These are phyloP conservation scores for Bombus sylvicola DNA, from an alignment of 1,140 invertebrate genomes.

Conservation along the genomic window DNA sequence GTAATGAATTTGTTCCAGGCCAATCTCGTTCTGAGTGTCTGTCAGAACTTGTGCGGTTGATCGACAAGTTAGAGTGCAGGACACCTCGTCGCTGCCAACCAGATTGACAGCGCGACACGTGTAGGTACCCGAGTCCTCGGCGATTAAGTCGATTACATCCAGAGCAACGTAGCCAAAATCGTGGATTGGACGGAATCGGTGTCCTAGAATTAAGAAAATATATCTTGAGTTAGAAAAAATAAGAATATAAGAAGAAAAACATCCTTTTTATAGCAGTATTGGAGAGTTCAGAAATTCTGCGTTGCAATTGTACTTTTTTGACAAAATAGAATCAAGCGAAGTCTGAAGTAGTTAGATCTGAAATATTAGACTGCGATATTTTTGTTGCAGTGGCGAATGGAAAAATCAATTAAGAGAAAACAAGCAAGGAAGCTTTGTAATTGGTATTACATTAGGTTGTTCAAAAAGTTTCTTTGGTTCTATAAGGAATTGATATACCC, in stretches of 20 bases:
- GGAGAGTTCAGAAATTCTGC: background rate
- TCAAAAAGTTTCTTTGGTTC: too few species aligned
- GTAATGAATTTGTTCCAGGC: constrained; percentile 93
- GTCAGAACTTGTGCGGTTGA: constrained; percentile 91
- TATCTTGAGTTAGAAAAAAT: background rate
- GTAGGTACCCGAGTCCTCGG: constrained; percentile 97
- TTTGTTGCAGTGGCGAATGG: too few species aligned
- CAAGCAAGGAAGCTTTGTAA: background rate
- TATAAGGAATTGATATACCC: too few species aligned
- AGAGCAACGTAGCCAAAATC: constrained; percentile 97
- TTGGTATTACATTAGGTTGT: too few species aligned
- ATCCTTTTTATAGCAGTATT: background rate
- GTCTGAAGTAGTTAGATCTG: too few species aligned
- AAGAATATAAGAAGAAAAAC: background rate
- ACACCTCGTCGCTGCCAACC: constrained; percentile 93
- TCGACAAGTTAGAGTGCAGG: constrained; percentile 88
- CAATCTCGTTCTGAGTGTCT: constrained; percentile 92
- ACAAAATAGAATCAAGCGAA: too few species aligned
- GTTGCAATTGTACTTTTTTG: too few species aligned
- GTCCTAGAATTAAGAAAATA: constrained; percentile 82
- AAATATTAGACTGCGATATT: too few species aligned
- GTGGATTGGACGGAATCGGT: constrained; percentile 96
- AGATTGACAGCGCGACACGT: constrained; percentile 96
- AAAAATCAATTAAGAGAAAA: too few species aligned
- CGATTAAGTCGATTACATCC: constrained; percentile 95